A percentile compares a stretch with the other conserved stretches of the same genome.
Conservation (phyloP, 2,888 invertebrate species). For the Cerceris rybyensis region DNA sequence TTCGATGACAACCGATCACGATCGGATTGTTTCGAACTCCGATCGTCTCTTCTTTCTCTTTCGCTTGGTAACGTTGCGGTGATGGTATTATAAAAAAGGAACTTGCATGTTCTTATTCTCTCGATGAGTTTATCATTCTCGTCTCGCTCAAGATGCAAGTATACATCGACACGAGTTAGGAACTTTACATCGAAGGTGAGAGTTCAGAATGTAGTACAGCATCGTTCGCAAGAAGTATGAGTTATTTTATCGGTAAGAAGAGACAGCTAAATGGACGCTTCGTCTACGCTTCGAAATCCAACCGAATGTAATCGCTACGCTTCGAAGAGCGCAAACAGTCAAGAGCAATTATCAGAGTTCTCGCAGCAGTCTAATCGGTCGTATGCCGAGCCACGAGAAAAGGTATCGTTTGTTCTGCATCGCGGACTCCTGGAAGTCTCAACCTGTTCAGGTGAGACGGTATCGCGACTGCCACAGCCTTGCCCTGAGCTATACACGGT, state of each 20-base stretch:
- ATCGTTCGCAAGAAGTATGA: not conserved
- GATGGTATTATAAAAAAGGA: not conserved
- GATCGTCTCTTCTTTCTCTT: not conserved
- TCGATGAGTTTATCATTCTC: too few relatives aligned
- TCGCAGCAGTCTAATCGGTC: constrained; percentile 61
- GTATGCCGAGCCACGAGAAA: constrained; percentile 58
- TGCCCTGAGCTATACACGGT: constrained; percentile 66
- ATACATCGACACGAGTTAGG: not conserved
- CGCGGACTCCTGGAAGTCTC: constrained; percentile 64
- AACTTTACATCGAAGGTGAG: not conserved
- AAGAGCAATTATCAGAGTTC: constrained; percentile 59
- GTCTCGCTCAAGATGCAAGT: not conserved
- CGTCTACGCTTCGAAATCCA: constrained; percentile 12
- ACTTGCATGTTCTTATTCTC: not conserved
- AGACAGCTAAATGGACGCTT: constrained; percentile 35
- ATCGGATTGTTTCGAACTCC: constrained; percentile 36
- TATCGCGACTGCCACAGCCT: constrained; percentile 72
- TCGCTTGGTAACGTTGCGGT: not conserved
- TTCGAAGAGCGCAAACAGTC: constrained; percentile 43
- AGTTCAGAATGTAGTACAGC: too few relatives aligned
- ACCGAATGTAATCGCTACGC: constrained; percentile 44
- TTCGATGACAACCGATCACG: constrained; percentile 66
- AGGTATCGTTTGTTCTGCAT: constrained; percentile 71
- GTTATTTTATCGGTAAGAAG: constrained; percentile 35
- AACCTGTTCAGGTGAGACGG: constrained; percentile 70